phyloP scores from a whole-genome alignment of 2,888 invertebrate genomes.

The Stegophylla sp. region DNA sequence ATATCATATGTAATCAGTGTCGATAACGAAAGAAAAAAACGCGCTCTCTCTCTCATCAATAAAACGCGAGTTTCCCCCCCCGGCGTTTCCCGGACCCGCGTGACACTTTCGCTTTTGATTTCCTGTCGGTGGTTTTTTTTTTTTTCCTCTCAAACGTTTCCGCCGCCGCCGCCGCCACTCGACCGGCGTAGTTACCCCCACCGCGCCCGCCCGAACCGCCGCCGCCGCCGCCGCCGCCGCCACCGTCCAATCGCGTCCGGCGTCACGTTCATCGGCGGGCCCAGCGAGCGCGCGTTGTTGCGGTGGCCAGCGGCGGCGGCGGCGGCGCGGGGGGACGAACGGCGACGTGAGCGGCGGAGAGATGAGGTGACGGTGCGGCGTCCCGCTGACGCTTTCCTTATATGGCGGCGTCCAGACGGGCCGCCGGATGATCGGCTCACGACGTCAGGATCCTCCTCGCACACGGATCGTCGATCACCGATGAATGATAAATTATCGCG shows the following conservation, averaged over 20 bases:
- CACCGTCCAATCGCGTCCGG: slow-evolving; percentile 47
- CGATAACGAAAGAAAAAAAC: too few species aligned
- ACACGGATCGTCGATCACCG: too few species aligned
- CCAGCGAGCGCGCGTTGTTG: not conserved
- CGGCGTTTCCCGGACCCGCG: not conserved
- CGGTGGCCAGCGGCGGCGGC: not conserved
- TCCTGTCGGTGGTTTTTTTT: not conserved
- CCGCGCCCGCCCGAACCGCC: not conserved
- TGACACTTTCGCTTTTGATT: not conserved
- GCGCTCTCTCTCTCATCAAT: too few species aligned
- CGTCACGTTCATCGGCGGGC: slow-evolving; percentile 41
- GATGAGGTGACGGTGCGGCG: not conserved
- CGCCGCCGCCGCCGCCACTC: not conserved
- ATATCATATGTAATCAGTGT: too few species aligned
- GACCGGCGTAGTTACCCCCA: not conserved
- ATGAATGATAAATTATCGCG: too few species aligned
- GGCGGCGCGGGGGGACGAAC: not conserved
- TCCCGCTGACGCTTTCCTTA: slow-evolving; percentile 52
- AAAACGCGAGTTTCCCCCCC: too few species aligned
- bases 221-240: not conserved
- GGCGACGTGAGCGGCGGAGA: not conserved
- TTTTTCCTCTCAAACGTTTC: not conserved
- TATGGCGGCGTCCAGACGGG: slow-evolving; percentile 35
- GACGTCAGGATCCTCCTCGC: not conserved
- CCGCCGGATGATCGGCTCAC: not conserved